phyloP scores from a whole-genome alignment of 2,888 invertebrate species.

The Parasteatoda lunata region DNA sequence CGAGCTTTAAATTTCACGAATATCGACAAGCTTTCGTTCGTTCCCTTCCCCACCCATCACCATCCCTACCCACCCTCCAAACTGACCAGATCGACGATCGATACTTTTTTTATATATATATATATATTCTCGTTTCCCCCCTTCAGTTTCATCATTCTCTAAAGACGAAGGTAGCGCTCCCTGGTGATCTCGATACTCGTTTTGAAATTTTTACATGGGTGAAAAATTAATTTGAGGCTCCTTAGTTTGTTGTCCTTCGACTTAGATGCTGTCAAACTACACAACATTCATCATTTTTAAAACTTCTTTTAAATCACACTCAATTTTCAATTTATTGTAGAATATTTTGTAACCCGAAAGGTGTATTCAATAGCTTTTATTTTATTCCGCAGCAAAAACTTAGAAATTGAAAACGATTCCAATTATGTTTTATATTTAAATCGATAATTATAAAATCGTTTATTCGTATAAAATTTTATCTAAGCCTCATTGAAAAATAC shows the following conservation, averaged over 20 bases:
- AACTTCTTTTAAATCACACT: background rate
- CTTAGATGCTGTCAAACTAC: too few relatives aligned
- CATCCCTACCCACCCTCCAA: constrained; percentile 14
- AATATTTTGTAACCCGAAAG: background rate
- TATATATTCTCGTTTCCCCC: background rate
- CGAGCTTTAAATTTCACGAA: constrained; percentile 67
- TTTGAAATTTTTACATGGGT: constrained; percentile 22
- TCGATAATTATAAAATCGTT: too few relatives aligned
- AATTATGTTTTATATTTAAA: too few relatives aligned
- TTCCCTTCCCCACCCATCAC: background rate
- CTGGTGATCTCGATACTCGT: constrained; percentile 42
- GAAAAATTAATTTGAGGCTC: too few relatives aligned
- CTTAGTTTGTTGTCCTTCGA: too few relatives aligned
- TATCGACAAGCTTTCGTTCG: constrained; percentile 57
- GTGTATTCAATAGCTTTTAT: background rate
- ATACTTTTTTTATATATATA: constrained; percentile 45
- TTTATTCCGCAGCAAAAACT: too few relatives aligned
- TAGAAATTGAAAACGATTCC: too few relatives aligned
- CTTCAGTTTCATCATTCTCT: constrained; percentile 36
- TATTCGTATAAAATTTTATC: too few relatives aligned
- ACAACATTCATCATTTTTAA: background rate
- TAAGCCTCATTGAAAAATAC: too few relatives aligned
- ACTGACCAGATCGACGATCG: constrained; percentile 60
- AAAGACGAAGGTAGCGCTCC: constrained; percentile 55
- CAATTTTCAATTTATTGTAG: background rate